Evolutionary conservation across 2,888 invertebrate species (phyloP), one percentile per base, ranked within the genome.

Genomic region (Parascotia fuliginaria): DNA sequence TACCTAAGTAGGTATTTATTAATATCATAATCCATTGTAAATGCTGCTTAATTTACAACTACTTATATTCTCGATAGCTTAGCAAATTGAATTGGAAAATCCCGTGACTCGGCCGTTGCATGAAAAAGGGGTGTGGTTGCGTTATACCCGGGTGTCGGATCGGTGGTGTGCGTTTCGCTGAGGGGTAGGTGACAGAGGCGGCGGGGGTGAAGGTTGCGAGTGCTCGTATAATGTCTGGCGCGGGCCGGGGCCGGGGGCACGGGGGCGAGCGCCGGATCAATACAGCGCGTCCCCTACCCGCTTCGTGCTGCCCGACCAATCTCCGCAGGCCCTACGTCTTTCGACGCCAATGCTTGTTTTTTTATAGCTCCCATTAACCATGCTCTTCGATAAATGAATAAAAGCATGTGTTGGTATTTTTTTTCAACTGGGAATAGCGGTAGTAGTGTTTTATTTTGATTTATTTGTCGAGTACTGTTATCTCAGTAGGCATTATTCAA

Each of bases 91-190:
- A 87, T 89, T 85, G 92, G 91, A 91, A 92, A 90, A 89, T 86
- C 90, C 91, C 87, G 79, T 92, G 92, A 91, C 82, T 90, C 81
- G 85, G 74, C 77, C 66, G 73, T 81, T 74, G 84, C 70, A 79
- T 85, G 83, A 80, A 84, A 85, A 87, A 88, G 89, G 89, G 91
- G 91, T 91, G 91, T 90, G 91, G 91, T 88, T 83, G 84, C 74
- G 81, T 83, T 76, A 73, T 73, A 77, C 75, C 78, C 77, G 81
- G 80, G 77, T 76, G 81, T 69, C 68, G 64, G 76, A 72, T 73
- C 64, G 77, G 78, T 71, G 79, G 75, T 70, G 77, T 75, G 76
- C 72, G 79, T 77, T 73, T 77, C 60, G 63, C 65, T 66, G 65
- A 75, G 81, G 81, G 83, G 53, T 59, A 73, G 68, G 65, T 67